A percentile compares a stretch with the other conserved stretches of the same genome.
These are phyloP conservation scores for Amblyopsis hoosieri DNA, from an alignment of 2,797 vertebrate species.

Conservation along the genomic window DNA sequence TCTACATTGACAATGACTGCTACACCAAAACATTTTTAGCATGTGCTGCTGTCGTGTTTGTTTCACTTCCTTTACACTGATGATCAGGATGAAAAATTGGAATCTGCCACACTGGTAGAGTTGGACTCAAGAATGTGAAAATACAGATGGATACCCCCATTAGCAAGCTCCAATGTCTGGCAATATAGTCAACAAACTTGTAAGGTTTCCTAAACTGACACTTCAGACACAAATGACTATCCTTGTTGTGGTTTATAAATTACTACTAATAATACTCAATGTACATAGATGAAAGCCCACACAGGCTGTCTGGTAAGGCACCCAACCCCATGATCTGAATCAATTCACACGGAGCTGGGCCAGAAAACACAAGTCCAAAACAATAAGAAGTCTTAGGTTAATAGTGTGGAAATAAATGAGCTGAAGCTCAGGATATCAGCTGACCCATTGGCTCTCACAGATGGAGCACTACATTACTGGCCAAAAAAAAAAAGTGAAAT, in stretches of 20 bases:
- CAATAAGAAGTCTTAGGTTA: not conserved
- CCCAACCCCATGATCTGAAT: not conserved
- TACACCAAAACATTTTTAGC: too few relatives aligned
- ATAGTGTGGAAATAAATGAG: not conserved
- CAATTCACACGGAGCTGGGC: not conserved
- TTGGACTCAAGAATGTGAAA: too few relatives aligned
- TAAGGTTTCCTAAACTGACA: too few relatives aligned
- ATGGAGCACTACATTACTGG: not conserved
- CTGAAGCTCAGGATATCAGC: slow-evolving; percentile 1
- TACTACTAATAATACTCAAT: not conserved
- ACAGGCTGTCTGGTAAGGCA: not conserved
- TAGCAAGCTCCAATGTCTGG: too few relatives aligned
- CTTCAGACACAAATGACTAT: not conserved
- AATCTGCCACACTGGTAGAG: too few relatives aligned
- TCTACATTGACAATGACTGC: too few relatives aligned
- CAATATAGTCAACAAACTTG: too few relatives aligned
- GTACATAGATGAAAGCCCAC: not conserved
- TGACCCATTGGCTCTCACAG: slow-evolving; percentile 4
- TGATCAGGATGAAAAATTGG: too few relatives aligned
- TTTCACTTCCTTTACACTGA: too few relatives aligned
- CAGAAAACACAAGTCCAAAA: too few relatives aligned
- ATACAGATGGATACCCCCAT: too few relatives aligned
- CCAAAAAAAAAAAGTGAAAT: not conserved
- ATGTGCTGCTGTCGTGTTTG: too few relatives aligned
- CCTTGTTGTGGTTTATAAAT: not conserved